Percentiles rank a stretch among this genome's conserved stretches.
These are phyloP conservation scores for Sitobion miscanthi DNA, from an alignment of 1,140 invertebrate species.

Conservation along the genomic window DNA sequence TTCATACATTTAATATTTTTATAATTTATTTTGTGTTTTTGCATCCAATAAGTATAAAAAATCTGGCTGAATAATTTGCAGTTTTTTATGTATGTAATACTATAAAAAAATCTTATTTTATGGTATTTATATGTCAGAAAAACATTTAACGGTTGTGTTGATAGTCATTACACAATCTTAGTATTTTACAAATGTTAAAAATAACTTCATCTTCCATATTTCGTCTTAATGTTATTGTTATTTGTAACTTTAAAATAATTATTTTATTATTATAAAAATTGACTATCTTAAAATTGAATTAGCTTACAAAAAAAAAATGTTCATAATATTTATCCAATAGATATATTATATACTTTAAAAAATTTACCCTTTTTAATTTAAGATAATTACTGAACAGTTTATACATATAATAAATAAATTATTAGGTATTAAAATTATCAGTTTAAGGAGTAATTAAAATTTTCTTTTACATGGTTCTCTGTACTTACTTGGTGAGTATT, in stretches of 20 bases:
- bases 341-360: background rate
- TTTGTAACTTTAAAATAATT: background rate
- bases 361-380: background rate
- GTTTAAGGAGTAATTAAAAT: background rate
- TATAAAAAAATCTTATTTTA: background rate
- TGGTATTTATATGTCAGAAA: background rate
- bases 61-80: background rate
- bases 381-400: background rate
- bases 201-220: background rate
- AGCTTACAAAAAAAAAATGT: background rate
- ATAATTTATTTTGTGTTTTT: background rate
- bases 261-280: background rate
- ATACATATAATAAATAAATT: background rate
- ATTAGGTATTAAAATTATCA: background rate
- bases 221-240: background rate
- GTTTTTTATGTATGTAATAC: background rate
- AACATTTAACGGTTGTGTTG: constrained; percentile 23
- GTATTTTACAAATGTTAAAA: constrained; percentile 13
- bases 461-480: background rate
- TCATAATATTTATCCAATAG: background rate
- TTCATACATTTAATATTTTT: background rate
- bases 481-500: background rate
- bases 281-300: background rate
- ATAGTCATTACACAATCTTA: background rate
- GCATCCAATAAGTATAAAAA: background rate